Conservation (phyloP, 2,888 invertebrate genomes). For the Dione juno region DNA sequence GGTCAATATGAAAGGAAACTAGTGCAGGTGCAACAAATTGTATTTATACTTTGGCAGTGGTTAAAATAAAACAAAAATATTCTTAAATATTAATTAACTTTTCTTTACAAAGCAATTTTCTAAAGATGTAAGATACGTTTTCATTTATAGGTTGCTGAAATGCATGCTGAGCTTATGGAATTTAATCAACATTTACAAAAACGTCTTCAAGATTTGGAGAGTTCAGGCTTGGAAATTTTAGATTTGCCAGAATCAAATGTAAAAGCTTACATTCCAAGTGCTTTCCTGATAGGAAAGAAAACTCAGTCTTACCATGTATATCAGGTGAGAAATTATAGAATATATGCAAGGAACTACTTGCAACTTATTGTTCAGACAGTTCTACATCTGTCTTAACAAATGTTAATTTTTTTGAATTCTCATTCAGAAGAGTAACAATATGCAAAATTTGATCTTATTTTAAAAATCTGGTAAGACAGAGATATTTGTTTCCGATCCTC, state of each 20-base stretch:
- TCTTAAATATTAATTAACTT: too few relatives aligned
- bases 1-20: conserved; percentile 92
- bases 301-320: conserved; percentile 94
- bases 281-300: conserved; percentile 86
- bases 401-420: too few relatives aligned
- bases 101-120: not conserved
- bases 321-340: conserved; percentile 83
- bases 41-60: not conserved
- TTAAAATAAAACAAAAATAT: not conserved
- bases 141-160: conserved; percentile 90
- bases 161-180: conserved; percentile 97
- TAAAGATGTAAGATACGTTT: not conserved
- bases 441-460: not conserved
- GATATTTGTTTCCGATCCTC: not conserved
- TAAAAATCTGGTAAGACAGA: not conserved
- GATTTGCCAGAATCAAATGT: conserved; percentile 83
- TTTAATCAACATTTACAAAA: conserved; percentile 93
- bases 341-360: not conserved
- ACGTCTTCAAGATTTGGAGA: conserved; percentile 83
- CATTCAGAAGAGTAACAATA: too few relatives aligned
- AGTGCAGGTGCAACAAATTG: conserved; percentile 85
- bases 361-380: too few relatives aligned
- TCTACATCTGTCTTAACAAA: too few relatives aligned
- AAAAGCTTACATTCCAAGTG: conserved; percentile 94
- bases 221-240: conserved; percentile 66